phyloP scores from a whole-genome alignment of 2,113 vertebrate species.

The Lathamus discolor region DNA sequence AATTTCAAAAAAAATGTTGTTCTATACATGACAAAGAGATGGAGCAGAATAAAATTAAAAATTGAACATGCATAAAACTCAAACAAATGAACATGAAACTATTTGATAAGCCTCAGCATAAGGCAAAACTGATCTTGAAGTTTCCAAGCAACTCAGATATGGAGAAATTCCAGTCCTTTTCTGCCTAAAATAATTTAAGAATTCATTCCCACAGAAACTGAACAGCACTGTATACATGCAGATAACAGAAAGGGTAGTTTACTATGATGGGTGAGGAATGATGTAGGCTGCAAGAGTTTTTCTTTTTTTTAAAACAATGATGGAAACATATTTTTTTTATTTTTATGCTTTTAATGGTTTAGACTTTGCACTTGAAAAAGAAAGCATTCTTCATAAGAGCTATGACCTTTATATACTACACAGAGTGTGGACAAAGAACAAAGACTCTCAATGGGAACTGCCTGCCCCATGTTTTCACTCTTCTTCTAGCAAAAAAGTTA shows the following conservation, averaged over 20 bases:
- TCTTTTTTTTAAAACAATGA: background rate
- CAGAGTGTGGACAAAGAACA: background rate
- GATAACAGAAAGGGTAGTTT: background rate
- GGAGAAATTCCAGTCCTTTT: background rate
- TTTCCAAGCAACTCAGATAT: background rate
- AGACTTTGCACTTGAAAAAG: background rate
- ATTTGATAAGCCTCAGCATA: background rate
- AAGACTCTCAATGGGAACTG: background rate
- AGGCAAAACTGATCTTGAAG: background rate
- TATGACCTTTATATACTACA: background rate
- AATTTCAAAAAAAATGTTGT: background rate
- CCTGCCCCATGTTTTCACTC: background rate
- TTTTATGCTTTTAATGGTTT: background rate
- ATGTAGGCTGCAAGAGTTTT: background rate
- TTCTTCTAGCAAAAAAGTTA: conserved; percentile 7
- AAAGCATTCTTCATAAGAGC: background rate
- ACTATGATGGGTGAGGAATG: background rate
- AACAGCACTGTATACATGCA: background rate
- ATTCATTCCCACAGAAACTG: background rate
- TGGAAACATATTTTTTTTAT: background rate
- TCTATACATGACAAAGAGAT: background rate
- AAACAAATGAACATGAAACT: background rate
- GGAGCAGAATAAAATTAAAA: background rate
- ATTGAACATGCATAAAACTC: background rate
- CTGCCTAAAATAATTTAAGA: background rate